Conservation (phyloP, 2,113 vertebrate species). For the Limnothrissa miodon region DNA sequence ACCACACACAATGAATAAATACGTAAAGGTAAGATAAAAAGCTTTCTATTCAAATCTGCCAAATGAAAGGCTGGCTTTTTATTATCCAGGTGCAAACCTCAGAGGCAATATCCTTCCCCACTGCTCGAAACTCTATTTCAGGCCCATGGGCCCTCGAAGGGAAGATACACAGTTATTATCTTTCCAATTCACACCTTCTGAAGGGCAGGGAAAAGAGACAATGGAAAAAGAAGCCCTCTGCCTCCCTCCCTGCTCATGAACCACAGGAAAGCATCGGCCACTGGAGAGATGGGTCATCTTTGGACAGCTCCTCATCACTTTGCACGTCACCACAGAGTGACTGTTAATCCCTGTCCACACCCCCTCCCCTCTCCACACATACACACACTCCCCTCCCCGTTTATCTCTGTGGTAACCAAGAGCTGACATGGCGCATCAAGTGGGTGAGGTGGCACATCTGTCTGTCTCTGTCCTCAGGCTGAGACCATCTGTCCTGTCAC, state of each 20-base stretch:
- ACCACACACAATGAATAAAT: slow-evolving; percentile 18
- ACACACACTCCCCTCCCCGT: slow-evolving; percentile 4
- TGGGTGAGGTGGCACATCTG: slow-evolving; percentile 33
- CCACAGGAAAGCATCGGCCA: neutral
- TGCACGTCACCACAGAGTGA: neutral
- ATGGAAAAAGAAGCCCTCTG: slow-evolving; percentile 16
- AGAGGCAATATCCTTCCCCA: neutral
- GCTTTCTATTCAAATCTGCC: neutral
- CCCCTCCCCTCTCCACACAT: neutral
- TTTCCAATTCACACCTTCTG: slow-evolving; percentile 61
- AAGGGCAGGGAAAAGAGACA: slow-evolving; percentile 39
- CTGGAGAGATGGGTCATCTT: neutral
- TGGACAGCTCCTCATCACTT: slow-evolving; percentile 9
- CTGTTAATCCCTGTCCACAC: neutral
- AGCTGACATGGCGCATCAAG: slow-evolving; percentile 34
- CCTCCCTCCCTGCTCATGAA: neutral
- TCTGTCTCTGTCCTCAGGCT: neutral
- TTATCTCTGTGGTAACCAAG: slow-evolving; percentile 35
- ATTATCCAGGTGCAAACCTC: neutral
- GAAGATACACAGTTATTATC: slow-evolving; percentile 42
- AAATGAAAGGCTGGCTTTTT: neutral
- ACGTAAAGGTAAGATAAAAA: too few relatives aligned
- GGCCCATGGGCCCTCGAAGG: slow-evolving; percentile 1
- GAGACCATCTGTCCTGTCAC: neutral
- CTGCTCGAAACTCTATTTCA: slow-evolving; percentile 21